A percentile compares a stretch with the other conserved stretches of the same genome.
phyloP scores from a whole-genome alignment of 2,113 vertebrate species.

The Parus major region DNA sequence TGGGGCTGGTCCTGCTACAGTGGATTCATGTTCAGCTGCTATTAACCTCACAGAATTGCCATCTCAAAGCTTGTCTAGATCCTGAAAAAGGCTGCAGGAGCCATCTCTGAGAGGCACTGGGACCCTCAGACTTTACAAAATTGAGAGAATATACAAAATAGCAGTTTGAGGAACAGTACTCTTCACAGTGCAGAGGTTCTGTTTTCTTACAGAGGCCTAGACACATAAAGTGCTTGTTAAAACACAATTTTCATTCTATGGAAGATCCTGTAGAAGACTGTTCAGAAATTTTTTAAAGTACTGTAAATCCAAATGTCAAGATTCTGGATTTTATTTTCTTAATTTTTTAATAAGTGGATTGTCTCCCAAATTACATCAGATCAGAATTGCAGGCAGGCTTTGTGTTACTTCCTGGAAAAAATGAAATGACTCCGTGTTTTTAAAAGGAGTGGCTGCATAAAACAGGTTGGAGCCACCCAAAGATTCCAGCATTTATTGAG shows the following conservation, averaged over 20 bases:
- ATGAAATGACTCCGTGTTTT: neutral
- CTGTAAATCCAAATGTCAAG: neutral
- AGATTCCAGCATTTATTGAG: neutral
- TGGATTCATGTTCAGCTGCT: neutral
- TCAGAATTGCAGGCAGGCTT: neutral
- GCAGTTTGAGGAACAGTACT: neutral
- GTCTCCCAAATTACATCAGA: neutral
- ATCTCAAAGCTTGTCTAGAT: neutral
- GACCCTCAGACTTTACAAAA: neutral
- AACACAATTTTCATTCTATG: neutral
- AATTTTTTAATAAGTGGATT: neutral
- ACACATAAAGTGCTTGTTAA: neutral
- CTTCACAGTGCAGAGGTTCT: neutral
- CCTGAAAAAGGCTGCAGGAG: neutral
- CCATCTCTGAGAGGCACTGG: neutral
- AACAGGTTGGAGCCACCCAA: neutral
- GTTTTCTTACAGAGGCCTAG: neutral
- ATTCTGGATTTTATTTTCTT: neutral
- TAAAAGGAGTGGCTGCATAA: neutral
- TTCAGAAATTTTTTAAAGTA: neutral
- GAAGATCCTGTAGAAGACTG: neutral
- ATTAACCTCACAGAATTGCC: neutral
- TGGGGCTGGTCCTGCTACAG: neutral
- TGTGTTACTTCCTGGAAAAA: neutral
- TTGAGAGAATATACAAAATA: neutral